phyloP scores from a whole-genome alignment of 1,140 invertebrate species.

The Lordiphosa collinella region DNA sequence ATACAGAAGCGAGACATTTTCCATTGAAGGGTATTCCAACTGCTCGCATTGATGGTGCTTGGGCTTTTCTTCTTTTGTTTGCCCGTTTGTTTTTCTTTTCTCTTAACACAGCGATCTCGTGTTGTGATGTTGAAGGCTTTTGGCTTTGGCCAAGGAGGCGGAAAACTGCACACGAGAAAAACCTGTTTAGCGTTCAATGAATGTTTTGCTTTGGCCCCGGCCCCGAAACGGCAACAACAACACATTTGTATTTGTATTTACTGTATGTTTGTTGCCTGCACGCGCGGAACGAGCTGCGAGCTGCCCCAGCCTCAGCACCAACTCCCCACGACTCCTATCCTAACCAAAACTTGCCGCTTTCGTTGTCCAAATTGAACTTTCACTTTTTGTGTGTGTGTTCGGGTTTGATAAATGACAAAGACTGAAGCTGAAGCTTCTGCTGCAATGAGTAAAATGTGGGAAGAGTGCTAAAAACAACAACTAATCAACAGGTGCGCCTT shows the following conservation, averaged over 20 bases:
- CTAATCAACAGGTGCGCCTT: slow-evolving; percentile 36
- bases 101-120: neutral
- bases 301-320: slow-evolving; percentile 3
- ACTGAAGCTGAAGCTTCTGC: neutral
- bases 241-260: slow-evolving; percentile 44
- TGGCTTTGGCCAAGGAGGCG: slow-evolving; percentile 52
- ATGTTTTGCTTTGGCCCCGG: slow-evolving; percentile 33
- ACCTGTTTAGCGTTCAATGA: slow-evolving; percentile 76
- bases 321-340: neutral
- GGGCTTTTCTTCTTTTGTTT: neutral
- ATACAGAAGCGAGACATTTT: too few species aligned
- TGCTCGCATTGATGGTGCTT: neutral
- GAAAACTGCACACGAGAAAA: slow-evolving; percentile 74
- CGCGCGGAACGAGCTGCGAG: slow-evolving; percentile 51
- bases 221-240: neutral
- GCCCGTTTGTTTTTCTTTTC: slow-evolving; percentile 1
- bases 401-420: slow-evolving; percentile 32
- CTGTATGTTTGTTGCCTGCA: slow-evolving; percentile 44
- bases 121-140: neutral
- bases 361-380: slow-evolving; percentile 62
- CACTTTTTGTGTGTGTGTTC: slow-evolving; percentile 49
- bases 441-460: neutral
- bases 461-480: slow-evolving; percentile 9
- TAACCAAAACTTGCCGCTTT: slow-evolving; percentile 43
- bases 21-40: neutral